A percentile compares a stretch with the other conserved stretches of the same genome.
These are phyloP conservation scores for Protonemura montana DNA, from an alignment of 2,888 invertebrate species.

Conservation along the genomic window DNA sequence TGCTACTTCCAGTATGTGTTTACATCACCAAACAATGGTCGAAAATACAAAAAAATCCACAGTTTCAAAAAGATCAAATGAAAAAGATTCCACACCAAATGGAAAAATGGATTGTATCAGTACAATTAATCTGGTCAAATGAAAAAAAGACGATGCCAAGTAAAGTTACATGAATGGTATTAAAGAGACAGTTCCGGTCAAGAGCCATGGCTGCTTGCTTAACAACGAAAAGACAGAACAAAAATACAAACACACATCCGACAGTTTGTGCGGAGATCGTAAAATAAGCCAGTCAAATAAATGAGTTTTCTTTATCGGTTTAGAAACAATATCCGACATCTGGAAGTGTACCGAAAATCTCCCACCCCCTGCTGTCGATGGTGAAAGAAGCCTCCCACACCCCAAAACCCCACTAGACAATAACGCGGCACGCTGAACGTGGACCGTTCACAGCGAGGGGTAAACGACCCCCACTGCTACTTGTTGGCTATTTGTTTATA, in stretches of 20 bases:
- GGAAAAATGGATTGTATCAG: not conserved
- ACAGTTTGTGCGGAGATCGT: not conserved
- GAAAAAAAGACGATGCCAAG: not conserved
- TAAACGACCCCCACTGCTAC: not conserved
- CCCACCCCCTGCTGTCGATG: not conserved
- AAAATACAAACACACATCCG: not conserved
- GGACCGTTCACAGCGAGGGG: not conserved
- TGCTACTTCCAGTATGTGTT: no score
- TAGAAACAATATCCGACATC: not conserved
- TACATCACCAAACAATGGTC: no score
- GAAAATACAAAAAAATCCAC: not conserved
- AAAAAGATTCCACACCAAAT: no score
- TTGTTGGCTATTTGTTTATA: constrained; percentile 33
- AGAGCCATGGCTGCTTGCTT: not conserved
- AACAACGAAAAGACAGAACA: not conserved
- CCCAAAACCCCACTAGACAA: not conserved
- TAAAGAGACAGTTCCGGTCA: not conserved
- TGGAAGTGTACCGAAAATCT: not conserved
- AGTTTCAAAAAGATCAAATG: not conserved
- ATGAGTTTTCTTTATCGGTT: not conserved
- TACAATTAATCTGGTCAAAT: not conserved
- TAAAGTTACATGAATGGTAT: not conserved
- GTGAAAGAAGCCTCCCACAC: not conserved
- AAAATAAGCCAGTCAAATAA: not conserved
- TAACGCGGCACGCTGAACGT: not conserved